These are phyloP conservation scores for Blastomussa wellsi DNA, from an alignment of 92 coral and sea anemone species.

Conservation along the genomic window DNA sequence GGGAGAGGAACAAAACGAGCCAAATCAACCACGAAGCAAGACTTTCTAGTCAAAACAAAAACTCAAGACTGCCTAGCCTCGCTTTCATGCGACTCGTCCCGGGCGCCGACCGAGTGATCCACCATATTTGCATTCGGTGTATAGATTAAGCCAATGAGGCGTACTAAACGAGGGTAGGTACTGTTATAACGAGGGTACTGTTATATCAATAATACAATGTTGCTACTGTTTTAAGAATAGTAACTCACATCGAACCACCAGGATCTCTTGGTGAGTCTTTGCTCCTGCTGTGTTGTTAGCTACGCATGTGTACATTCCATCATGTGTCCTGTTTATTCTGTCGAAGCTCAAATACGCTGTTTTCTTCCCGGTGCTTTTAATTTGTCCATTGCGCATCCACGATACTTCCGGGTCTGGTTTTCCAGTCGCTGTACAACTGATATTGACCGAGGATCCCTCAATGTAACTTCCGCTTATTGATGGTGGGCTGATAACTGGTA, in stretches of 20 bases:
- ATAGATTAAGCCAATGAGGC: too few relatives aligned
- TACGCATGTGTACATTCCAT: neutral
- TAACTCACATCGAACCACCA: constrained; percentile 2
- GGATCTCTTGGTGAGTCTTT: neutral
- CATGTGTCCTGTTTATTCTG: neutral
- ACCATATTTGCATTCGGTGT: too few relatives aligned
- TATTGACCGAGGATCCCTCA: neutral
- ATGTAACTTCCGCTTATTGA: neutral
- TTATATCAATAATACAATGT: too few relatives aligned
- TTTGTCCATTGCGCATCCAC: neutral
- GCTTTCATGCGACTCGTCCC: too few relatives aligned
- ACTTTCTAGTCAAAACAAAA: too few relatives aligned
- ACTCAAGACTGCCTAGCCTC: too few relatives aligned
- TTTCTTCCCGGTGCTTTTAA: neutral
- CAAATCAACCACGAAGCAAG: too few relatives aligned
- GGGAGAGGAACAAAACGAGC: too few relatives aligned
- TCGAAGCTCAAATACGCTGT: neutral
- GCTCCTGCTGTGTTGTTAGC: constrained; percentile 1
- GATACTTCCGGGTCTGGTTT: neutral
- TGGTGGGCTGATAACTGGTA: neutral
- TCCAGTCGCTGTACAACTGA: neutral
- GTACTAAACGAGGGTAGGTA: too few relatives aligned
- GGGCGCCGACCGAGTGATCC: too few relatives aligned
- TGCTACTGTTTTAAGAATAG: too few relatives aligned
- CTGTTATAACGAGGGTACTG: too few relatives aligned